Evolutionary conservation across 1,140 invertebrate species (phyloP), one percentile per base, ranked within the genome.

Genomic region (Zaprionus nigranus): DNA sequence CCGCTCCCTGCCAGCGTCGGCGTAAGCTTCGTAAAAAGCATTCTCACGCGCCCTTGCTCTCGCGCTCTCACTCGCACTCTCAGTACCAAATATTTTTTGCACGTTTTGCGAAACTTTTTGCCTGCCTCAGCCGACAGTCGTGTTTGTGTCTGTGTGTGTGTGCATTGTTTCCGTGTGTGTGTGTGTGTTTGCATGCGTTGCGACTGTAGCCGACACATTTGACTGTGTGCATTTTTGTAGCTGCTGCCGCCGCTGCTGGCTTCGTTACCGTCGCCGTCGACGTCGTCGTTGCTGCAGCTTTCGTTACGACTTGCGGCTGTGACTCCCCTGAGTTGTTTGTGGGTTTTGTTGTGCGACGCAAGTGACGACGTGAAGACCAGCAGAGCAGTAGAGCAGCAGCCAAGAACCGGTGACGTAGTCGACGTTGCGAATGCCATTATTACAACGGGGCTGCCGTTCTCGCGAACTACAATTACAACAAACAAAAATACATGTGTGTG

Each of bases 341-440:
- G 78, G 84, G 90, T 87, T 91, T 91, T 91, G 90, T 91, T 91
- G 90, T 87, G 82, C 90, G 85, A 91, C 82, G 87, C 78, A 81
- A 91, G 85, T 90, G 87, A 91, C 80, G 86, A 90, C 81, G 87
- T 88, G 70, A 85, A 86, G 83, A 86, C 82, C 78, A 81, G 73
- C 79, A 69, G 70, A 84, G 75, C 83, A 81, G 79, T 62, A 51
- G 66, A 68, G 80, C 67, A 67, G 74, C 77, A 81, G 80, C 78
- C 68, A 65, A 86, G 79, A 86, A 79, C 85, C 91, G 91, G 88
- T 92, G 91, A 92, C 91, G 91, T 92, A 91, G 82, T 34, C 30
- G 30, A 81, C 73, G 73, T 70, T 80, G 79, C 81, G 88, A 82
- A 86, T 86, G 91, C 91, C 91, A 92, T 92, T 90, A 91, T 92